These are phyloP conservation scores for Mylabris sibirica DNA, from an alignment of 2,888 invertebrate species.

Conservation along the genomic window DNA sequence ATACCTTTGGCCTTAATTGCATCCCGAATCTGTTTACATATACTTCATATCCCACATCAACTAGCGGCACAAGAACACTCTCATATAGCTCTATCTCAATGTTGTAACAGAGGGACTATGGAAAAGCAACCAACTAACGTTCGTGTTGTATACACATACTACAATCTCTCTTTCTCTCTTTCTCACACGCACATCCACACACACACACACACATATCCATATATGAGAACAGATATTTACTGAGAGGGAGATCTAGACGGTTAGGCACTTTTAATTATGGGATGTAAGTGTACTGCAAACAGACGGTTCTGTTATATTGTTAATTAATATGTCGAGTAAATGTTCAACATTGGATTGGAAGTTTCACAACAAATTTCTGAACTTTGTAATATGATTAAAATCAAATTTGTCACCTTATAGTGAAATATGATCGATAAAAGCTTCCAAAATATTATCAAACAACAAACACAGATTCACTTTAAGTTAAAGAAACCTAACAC, in stretches of 20 bases:
- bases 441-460: not conserved
- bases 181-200: not conserved
- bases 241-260: constrained; percentile 49
- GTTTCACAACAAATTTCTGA: constrained; percentile 6
- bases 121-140: not conserved
- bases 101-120: constrained; percentile 28
- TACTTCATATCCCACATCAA: constrained; percentile 55
- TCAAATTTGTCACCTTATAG: not conserved
- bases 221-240: constrained; percentile 44
- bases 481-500: too few species aligned
- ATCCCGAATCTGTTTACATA: constrained; percentile 60
- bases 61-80: constrained; percentile 26
- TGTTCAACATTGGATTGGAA: constrained; percentile 26
- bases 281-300: constrained; percentile 53
- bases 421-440: not conserved
- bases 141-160: not conserved
- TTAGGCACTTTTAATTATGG: constrained; percentile 56
- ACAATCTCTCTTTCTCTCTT: too few species aligned
- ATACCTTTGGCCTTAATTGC: constrained; percentile 61
- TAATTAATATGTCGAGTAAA: constrained; percentile 40
- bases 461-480: not conserved
- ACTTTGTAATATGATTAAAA: constrained; percentile 6
- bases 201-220: not conserved
- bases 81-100: constrained; percentile 31
- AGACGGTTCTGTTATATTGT: constrained; percentile 43